Percentiles rank a stretch among this genome's conserved stretches.
Conservation (phyloP, 2,888 invertebrate species). For the Netelia melanura region DNA sequence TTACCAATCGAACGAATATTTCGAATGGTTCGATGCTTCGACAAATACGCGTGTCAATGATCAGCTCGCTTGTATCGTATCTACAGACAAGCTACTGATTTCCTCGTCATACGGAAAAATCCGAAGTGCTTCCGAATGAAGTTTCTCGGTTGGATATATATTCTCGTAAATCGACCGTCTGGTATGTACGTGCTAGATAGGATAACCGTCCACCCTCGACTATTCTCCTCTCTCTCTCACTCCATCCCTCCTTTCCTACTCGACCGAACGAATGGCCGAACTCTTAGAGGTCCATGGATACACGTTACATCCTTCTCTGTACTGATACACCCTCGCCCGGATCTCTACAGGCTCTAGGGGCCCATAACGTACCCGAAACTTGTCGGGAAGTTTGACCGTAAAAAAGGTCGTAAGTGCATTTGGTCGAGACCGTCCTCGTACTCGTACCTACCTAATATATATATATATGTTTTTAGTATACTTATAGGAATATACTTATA, state of each 20-base stretch:
- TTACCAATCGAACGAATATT: no score
- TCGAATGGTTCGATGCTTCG: no score
- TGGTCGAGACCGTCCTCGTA: constrained; percentile 67
- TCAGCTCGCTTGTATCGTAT: no score
- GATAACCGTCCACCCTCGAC: constrained; percentile 31
- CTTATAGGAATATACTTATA: not conserved
- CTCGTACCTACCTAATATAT: not conserved
- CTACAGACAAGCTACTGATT: not conserved
- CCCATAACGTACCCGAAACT: constrained; percentile 71
- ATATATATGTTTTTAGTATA: constrained; percentile 4
- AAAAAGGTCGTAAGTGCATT: constrained; percentile 77
- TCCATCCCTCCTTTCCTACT: not conserved
- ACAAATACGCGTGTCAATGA: no score
- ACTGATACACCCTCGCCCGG: constrained; percentile 24
- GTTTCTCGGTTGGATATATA: constrained; percentile 3
- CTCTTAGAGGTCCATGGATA: constrained; percentile 24
- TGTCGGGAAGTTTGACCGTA: constrained; percentile 80
- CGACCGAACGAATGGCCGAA: constrained; percentile 45
- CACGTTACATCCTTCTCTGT: constrained; percentile 13
- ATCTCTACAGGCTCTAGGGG: constrained; percentile 27
- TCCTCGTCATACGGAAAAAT: not conserved
- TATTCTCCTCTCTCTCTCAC: not conserved
- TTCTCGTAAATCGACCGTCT: constrained; percentile 13
- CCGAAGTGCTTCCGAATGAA: constrained; percentile 1
- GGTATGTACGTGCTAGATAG: constrained; percentile 38